Conservation (phyloP, 2,113 vertebrate genomes). For the Atrichornis clamosus region DNA sequence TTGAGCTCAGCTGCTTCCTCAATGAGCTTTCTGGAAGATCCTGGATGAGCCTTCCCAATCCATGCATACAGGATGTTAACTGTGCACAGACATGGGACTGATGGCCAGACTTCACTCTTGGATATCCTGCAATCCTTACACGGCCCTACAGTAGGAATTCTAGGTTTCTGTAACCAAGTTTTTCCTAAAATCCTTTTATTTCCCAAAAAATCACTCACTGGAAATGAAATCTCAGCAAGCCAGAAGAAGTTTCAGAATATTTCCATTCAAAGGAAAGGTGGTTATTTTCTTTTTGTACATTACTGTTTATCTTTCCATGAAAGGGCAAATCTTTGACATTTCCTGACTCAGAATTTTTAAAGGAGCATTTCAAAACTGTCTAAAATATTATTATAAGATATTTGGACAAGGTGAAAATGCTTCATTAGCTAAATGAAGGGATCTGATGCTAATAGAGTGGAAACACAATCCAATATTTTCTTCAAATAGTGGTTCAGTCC, state of each 20-base stretch:
- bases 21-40: neutral
- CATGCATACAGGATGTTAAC: neutral
- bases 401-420: neutral
- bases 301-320: neutral
- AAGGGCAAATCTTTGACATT: neutral
- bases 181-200: neutral
- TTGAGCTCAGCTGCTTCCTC: neutral
- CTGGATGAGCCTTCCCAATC: neutral
- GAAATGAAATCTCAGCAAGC: neutral
- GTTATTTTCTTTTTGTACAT: neutral
- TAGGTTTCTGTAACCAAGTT: neutral
- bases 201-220: neutral
- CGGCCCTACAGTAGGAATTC: neutral
- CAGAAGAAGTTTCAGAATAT: neutral
- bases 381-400: neutral
- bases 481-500: neutral
- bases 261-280: neutral
- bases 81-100: neutral
- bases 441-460: neutral
- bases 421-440: neutral
- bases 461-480: neutral
- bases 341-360: neutral
- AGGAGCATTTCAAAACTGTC: neutral
- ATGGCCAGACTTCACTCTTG: neutral
- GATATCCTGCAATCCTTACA: neutral